phyloP scores from a whole-genome alignment of 2,797 vertebrate species.

The Coendou prehensilis region DNA sequence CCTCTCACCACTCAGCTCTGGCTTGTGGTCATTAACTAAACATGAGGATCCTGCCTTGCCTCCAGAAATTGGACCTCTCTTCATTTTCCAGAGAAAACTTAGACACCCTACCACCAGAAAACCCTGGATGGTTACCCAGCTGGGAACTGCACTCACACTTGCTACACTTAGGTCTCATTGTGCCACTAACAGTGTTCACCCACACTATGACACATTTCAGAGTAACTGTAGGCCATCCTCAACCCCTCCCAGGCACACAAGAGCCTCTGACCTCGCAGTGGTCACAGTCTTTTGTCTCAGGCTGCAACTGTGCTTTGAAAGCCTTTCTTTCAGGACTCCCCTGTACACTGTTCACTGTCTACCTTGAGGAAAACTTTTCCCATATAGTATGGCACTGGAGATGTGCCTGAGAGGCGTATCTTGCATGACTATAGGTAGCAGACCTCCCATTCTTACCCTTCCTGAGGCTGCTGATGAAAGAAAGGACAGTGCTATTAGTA shows the following conservation, averaged over 20 bases:
- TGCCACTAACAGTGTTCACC: background rate
- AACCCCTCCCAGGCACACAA: background rate
- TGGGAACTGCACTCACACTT: background rate
- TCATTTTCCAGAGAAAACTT: conserved; percentile 17
- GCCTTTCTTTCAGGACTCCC: background rate
- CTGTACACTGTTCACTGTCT: background rate
- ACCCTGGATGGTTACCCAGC: background rate
- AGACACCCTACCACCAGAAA: background rate
- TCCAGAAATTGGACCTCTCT: conserved; percentile 7
- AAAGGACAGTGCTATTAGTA: conserved; percentile 15
- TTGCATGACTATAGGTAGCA: background rate
- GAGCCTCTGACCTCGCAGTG: background rate
- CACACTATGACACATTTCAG: background rate
- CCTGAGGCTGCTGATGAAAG: background rate
- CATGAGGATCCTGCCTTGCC: background rate
- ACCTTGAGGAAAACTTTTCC: background rate
- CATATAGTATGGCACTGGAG: background rate
- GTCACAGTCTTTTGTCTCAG: background rate
- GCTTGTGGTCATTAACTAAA: background rate
- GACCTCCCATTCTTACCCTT: background rate
- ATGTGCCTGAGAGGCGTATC: background rate
- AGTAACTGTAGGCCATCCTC: background rate
- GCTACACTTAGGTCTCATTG: background rate
- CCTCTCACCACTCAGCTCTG: background rate
- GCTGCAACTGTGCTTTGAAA: background rate